Percentiles rank a stretch among this genome's conserved stretches.
Conservation (phyloP, 2,888 invertebrate genomes). For the Andrena haemorrhoa region DNA sequence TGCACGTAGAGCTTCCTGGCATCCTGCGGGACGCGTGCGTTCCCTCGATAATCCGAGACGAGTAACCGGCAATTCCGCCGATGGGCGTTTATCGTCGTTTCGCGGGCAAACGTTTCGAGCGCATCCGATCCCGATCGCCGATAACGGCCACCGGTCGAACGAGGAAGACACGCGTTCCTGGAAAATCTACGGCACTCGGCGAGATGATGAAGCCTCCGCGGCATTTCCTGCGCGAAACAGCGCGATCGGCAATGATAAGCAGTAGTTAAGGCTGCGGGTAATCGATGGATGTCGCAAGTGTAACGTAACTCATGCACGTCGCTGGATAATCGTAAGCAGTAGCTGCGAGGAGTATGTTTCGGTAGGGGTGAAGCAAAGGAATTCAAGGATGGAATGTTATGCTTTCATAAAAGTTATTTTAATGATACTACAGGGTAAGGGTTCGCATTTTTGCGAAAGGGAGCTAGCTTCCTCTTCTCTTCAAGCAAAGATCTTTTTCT, state of each 20-base stretch:
- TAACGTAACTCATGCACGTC: neutral
- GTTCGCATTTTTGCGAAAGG: too few species aligned
- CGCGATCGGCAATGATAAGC: slow-evolving; percentile 2
- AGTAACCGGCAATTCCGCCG: slow-evolving; percentile 35
- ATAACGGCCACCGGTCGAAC: slow-evolving; percentile 41
- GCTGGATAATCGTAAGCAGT: too few species aligned
- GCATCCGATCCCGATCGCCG: slow-evolving; percentile 31
- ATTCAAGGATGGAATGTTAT: too few species aligned
- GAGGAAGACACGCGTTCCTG: slow-evolving; percentile 40
- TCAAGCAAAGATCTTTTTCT: too few species aligned
- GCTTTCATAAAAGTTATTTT: too few species aligned
- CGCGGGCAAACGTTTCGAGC: slow-evolving; percentile 2
- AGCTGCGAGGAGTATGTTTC: too few species aligned
- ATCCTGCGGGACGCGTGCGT: slow-evolving; percentile 43
- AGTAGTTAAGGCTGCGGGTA: neutral
- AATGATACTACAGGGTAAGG: too few species aligned
- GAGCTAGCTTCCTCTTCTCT: too few species aligned
- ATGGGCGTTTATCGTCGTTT: slow-evolving; percentile 38
- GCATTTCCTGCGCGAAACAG: neutral
- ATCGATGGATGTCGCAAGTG: neutral
- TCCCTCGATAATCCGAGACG: slow-evolving; percentile 39
- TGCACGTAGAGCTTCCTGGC: slow-evolving; percentile 39
- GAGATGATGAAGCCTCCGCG: slow-evolving; percentile 22
- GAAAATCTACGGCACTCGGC: slow-evolving; percentile 21
- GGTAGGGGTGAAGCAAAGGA: too few species aligned